These are phyloP conservation scores for Percopsis transmontana DNA, from an alignment of 2,113 vertebrate species.

Conservation along the genomic window DNA sequence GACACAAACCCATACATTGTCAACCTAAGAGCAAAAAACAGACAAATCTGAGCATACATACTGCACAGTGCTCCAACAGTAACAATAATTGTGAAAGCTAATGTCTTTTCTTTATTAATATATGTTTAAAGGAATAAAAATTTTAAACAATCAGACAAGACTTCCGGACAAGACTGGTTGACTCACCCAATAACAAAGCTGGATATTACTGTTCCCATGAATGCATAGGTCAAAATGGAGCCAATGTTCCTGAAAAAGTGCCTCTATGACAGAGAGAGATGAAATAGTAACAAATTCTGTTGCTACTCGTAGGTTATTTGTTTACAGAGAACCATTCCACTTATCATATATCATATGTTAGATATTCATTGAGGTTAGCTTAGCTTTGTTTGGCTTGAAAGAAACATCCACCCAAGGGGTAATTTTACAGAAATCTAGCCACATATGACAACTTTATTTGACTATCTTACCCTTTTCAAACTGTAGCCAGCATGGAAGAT, in stretches of 20 bases:
- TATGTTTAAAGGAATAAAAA: background rate
- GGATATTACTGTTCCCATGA: slow-evolving; percentile 92
- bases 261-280: slow-evolving; percentile 78
- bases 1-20: slow-evolving; percentile 91
- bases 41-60: background rate
- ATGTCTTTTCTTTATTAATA: background rate
- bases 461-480: slow-evolving; percentile 88
- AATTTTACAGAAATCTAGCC: background rate
- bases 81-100: no score
- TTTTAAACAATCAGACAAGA: background rate
- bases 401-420: background rate
- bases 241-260: slow-evolving; percentile 98
- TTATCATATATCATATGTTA: no score
- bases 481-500: slow-evolving; percentile 99
- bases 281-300: background rate
- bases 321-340: background rate
- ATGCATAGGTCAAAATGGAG: slow-evolving; percentile 94
- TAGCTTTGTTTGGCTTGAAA: background rate
- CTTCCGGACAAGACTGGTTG: background rate
- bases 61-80: background rate
- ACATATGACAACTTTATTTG: background rate
- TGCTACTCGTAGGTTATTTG: background rate
- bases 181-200: slow-evolving; percentile 94
- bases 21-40: slow-evolving; percentile 72
- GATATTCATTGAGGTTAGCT: no score